Evolutionary conservation across 2,113 vertebrate species (phyloP), one percentile per base, ranked within the genome.

Genomic region (Hymenochirus boettgeri): DNA sequence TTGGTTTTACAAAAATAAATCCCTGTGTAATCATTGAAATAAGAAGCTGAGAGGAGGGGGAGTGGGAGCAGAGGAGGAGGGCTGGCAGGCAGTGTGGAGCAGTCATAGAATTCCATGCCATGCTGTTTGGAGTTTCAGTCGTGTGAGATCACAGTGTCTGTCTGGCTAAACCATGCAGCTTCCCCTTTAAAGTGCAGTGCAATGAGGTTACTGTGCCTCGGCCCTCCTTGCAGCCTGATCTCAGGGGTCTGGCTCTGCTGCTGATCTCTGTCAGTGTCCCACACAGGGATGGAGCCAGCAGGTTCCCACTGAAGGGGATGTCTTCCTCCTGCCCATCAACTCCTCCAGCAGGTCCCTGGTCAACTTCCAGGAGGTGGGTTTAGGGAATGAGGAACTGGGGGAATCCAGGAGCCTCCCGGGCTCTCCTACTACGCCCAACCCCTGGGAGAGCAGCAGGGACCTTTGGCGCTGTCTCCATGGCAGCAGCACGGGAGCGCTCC

Each of bases 321-420:
- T 93, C 27, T 77, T 92, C 47, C 87, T 93, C 72, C 83, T 90
- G 33, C 85, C 91, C 57, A 78, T 79, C 82, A 98, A 96, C 88
- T 91, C 91, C 73, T 93, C 94, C 57, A 81, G 81, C 77, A 80
- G 86, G 74, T 87, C 91, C 56, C 70, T 90, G 80, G 72, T 85
- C 52, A 76, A 86, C 82, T 67, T 91, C 79, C n/a, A n/a, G n/a
- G 91, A 90, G 72, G 85, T 88, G 82, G 91, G 91, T 71, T 81
- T 90, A 11, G 33, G 33, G 24, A 59, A 48, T 76, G 73, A 75
- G 62, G 62, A 70, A n/a, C n/a, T n/a, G n/a, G n/a, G n/a, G n/a
- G n/a, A n/a, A n/a, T n/a, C 7, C 50, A 62, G 17, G 37, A 46
- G 25, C 21, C 39, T 31, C 13, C 3, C 66, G 11, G 12, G 72